Evolutionary conservation across 2,888 invertebrate species (phyloP).

Genomic region (Deilephila elpenor): DNA sequence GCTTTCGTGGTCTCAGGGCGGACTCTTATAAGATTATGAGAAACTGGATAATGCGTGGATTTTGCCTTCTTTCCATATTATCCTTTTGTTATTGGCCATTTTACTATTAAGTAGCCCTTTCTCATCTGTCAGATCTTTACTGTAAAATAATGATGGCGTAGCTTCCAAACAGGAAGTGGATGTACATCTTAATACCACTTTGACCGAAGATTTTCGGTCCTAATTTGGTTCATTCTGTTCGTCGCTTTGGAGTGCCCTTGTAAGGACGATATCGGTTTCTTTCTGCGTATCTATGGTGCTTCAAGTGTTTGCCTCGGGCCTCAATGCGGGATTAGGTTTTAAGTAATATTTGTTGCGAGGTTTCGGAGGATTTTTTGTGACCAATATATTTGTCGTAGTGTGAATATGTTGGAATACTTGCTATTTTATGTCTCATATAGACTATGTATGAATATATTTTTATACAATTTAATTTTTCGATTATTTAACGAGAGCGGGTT

Average conservation of each 20-base stretch:
- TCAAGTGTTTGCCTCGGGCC: constrained; percentile 7
- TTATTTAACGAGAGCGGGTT: too few relatives aligned
- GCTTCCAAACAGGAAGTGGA: neutral
- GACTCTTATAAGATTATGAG: too few relatives aligned
- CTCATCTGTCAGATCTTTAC: neutral
- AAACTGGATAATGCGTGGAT: too few relatives aligned
- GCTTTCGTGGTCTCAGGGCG: too few relatives aligned
- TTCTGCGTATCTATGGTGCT: constrained; percentile 2
- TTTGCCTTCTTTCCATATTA: too few relatives aligned
- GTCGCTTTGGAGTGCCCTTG: constrained; percentile 9
- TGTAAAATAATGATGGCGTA: neutral
- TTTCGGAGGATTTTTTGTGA: neutral
- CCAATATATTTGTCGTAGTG: neutral
- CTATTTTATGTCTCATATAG: too few relatives aligned
- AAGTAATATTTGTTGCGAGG: neutral
- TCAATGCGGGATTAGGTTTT: constrained; percentile 7
- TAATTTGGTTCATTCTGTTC: constrained; percentile 23
- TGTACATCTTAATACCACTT: neutral
- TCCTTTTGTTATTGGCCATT: too few relatives aligned
- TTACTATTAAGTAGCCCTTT: too few relatives aligned
- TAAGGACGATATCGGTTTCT: constrained; percentile 18
- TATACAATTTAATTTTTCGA: too few relatives aligned
- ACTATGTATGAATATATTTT: too few relatives aligned
- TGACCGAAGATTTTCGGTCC: constrained; percentile 12
- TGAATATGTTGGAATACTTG: too few relatives aligned